phyloP scores from a whole-genome alignment of 2,797 vertebrate genomes.

The Craterocephalus amniculus region DNA sequence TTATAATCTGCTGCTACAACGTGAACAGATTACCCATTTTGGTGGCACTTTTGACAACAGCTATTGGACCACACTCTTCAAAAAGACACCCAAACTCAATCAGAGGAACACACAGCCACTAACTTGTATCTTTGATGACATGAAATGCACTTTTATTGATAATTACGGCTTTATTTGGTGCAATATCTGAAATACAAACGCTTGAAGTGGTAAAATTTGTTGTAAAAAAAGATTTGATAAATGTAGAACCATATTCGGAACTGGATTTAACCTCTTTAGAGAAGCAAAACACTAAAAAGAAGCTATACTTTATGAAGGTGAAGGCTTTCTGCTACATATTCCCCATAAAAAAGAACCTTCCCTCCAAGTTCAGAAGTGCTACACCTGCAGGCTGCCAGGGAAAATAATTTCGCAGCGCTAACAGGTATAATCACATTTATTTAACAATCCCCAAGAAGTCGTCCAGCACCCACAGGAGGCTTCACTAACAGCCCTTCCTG shows the following conservation, averaged over 20 bases:
- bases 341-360: not conserved
- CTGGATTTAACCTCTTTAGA: not conserved
- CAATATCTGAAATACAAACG: not conserved
- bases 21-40: not conserved
- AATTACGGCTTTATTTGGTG: not conserved
- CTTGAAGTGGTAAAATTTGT: no score
- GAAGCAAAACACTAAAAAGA: not conserved
- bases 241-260: not conserved
- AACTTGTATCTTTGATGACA: conserved; percentile 39
- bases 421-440: conserved; percentile 73
- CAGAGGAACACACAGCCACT: conserved; percentile 3
- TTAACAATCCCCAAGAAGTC: conserved; percentile 64
- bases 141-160: not conserved
- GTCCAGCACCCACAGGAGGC: conserved; percentile 56
- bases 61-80: conserved; percentile 45
- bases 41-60: conserved; percentile 21
- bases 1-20: conserved; percentile 47
- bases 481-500: conserved; percentile 53
- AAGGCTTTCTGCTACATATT: not conserved
- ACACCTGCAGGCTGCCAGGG: conserved; percentile 53
- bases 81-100: conserved; percentile 48
- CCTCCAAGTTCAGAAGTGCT: conserved; percentile 33
- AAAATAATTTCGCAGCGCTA: conserved; percentile 43
- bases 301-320: not conserved
- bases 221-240: no score